Percentiles rank a stretch among this genome's conserved stretches.
phyloP scores from a whole-genome alignment of 37 sponge, comb jelly and placozoan species.

The Cladorhizidae sp. region DNA sequence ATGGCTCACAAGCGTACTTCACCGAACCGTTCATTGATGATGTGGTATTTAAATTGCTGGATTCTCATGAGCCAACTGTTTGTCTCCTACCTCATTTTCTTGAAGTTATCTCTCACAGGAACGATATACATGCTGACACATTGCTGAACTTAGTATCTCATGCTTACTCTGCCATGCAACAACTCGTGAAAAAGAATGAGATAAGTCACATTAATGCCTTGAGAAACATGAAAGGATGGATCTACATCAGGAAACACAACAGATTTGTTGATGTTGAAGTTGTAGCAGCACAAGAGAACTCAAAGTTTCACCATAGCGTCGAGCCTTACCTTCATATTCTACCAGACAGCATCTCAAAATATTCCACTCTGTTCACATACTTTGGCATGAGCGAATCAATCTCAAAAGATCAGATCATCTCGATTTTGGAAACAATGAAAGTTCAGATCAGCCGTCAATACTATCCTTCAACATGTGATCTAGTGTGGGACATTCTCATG shows the following conservation, averaged over 20 bases:
- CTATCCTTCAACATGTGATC: not conserved
- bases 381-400: constrained; percentile 32
- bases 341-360: constrained; percentile 25
- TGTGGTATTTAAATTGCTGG: not conserved
- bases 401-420: constrained; percentile 32
- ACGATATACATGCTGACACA: not conserved
- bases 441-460: not conserved
- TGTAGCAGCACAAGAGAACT: constrained; percentile 23
- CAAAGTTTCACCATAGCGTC: constrained; percentile 19
- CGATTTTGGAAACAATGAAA: constrained; percentile 37
- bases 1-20: constrained; percentile 53
- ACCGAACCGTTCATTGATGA: not conserved
- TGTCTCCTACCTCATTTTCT: constrained; percentile 23
- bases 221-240: constrained; percentile 10
- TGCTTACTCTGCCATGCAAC: constrained; percentile 1
- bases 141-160: not conserved
- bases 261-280: constrained; percentile 30
- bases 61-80: not conserved
- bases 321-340: constrained; percentile 49
- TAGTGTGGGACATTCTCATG: constrained; percentile 46
- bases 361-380: constrained; percentile 18
- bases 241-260: constrained; percentile 25
- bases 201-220: not conserved
- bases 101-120: constrained; percentile 14
- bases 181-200: not conserved